These are phyloP conservation scores for Thecophora atra DNA, from an alignment of 2,888 invertebrate genomes.

Conservation along the genomic window DNA sequence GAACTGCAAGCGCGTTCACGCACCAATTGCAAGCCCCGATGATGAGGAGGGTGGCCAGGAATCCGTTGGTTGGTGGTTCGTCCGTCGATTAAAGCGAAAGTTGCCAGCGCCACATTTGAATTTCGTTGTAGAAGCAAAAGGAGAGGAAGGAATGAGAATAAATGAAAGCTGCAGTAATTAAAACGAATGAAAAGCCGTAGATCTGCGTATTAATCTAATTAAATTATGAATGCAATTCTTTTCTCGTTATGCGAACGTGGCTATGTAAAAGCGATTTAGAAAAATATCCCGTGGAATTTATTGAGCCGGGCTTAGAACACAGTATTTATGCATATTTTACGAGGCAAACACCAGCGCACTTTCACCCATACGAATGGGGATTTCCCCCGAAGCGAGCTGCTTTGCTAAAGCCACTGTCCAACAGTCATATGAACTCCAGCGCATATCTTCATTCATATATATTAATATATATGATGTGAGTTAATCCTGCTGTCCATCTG, in stretches of 20 bases:
- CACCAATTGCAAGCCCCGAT: conserved; percentile 1
- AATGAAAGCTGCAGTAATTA: too few relatives aligned
- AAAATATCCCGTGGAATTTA: conserved; percentile 7
- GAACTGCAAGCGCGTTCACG: conserved; percentile 53
- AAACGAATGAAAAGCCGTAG: neutral
- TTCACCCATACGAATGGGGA: conserved; percentile 33
- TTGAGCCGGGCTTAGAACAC: neutral
- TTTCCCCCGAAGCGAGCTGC: conserved; percentile 28
- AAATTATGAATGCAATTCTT: neutral
- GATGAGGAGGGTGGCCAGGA: neutral
- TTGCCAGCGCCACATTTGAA: neutral
- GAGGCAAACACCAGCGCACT: neutral
- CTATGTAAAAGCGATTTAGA: neutral
- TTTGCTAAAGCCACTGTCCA: conserved; percentile 8
- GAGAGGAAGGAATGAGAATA: neutral
- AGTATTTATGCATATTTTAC: neutral
- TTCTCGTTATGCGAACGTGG: neutral
- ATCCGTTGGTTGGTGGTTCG: neutral
- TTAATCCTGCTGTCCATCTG: conserved; percentile 57
- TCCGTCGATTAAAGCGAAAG: neutral
- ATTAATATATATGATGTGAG: conserved; percentile 62
- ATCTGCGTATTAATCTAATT: conserved; percentile 15
- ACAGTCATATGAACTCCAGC: conserved; percentile 30
- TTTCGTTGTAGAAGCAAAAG: neutral
- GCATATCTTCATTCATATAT: conserved; percentile 52